Evolutionary conservation across 2,113 vertebrate species (phyloP), one percentile per base, ranked within the genome.

Genomic region (Osmerus mordax): DNA sequence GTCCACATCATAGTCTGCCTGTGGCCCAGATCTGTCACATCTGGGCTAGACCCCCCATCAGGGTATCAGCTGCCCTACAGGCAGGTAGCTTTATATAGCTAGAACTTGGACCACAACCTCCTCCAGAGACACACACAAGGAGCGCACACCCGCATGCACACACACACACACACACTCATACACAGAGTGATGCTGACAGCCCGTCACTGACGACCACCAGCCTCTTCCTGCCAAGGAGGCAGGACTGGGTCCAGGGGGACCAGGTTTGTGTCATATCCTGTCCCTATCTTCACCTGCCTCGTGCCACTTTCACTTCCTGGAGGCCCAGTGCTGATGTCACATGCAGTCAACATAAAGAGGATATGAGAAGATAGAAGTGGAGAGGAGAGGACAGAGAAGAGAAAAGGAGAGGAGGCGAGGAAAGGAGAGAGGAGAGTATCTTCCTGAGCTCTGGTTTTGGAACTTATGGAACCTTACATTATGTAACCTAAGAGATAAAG

Each of bases 261-360:
- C 81, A 74, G 78, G 78, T 85, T 71, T 14, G 19, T 90, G 91
- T 84, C 86, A 79, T 72, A 79, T 84, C 77, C 78, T 84, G 79
- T 87, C 83, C 78, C 71, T 82, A 74, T 88, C 84, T 75, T 83
- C 79, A 84, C 79, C 81, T 83, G 78, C 85, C 83, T 82, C 69
- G 78, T 83, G 69, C 80, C 83, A 76, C 70, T 79, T 79, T 61
- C 72, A 66, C 71, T 78, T 64, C 54, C 23, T 72, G 66, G 71
- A 65, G 41, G 41, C 41, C 41, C 41, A 12, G 9, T 47, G 41
- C 41, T 12, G 41, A 47, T 47, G 41, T 47, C 41, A 47, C 41
- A 47, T 47, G 8, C 41, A 12, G 41, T 47, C 41, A 47, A 12
- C 41, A 7, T 47, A 47, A 67, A 62, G 65, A 62, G 47, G 28